These are phyloP conservation scores for Cinara cedri DNA, from an alignment of 2,888 invertebrate species.

Conservation along the genomic window DNA sequence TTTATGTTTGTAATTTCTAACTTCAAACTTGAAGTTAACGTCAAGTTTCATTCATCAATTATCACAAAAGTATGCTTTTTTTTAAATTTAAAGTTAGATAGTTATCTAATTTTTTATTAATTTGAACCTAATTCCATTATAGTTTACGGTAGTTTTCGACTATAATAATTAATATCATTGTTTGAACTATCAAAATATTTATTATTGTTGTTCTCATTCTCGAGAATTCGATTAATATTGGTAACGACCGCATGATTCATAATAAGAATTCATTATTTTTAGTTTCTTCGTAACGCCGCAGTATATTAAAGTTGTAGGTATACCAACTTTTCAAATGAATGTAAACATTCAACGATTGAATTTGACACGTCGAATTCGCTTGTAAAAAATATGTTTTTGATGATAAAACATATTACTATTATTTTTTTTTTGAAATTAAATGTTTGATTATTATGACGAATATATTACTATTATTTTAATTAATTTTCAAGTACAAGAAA, in stretches of 20 bases:
- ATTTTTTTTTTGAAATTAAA: no score
- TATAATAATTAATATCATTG: not conserved
- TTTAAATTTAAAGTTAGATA: no score
- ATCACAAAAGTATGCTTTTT: no score
- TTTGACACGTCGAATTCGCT: not conserved
- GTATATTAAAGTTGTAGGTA: not conserved
- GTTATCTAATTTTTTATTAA: not conserved
- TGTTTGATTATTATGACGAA: no score
- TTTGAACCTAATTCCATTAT: not conserved
- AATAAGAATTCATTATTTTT: no score
- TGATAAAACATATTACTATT: not conserved
- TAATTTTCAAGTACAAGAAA: no score
- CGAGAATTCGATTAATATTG: not conserved
- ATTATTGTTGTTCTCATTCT: not conserved
- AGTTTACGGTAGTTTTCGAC: no score
- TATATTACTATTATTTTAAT: no score
- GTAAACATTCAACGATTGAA: not conserved
- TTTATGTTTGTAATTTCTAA: no score
- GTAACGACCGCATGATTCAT: not conserved
- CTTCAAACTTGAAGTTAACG: no score
- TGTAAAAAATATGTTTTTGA: not conserved
- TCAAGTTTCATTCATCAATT: no score
- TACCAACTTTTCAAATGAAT: not conserved
- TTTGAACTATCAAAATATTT: not conserved
- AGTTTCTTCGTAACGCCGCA: not conserved